Conservation (phyloP, 2,797 vertebrate species). For the Orientallactaga sibirica region DNA sequence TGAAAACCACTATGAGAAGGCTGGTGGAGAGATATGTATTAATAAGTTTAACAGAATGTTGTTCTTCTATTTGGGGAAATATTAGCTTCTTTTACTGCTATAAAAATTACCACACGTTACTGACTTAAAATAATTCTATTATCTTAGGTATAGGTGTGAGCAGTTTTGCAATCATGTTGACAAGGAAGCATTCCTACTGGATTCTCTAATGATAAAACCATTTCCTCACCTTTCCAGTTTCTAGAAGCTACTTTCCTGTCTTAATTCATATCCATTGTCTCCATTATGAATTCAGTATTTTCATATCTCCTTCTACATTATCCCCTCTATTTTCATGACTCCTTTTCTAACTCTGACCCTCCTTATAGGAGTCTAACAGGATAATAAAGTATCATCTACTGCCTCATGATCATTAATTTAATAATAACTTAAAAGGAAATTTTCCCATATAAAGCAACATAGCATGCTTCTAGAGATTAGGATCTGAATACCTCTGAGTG, state of each 20-base stretch:
- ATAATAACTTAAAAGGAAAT: not conserved
- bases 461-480: not conserved
- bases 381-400: not conserved
- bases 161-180: not conserved
- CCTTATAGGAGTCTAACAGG: not conserved
- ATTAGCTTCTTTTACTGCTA: not conserved
- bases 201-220: not conserved
- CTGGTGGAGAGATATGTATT: not conserved
- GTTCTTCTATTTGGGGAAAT: not conserved
- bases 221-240: not conserved
- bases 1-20: not conserved
- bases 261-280: not conserved
- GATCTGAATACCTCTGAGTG: not conserved
- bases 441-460: conserved; percentile 27
- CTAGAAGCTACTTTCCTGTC: not conserved
- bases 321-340: not conserved
- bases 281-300: not conserved
- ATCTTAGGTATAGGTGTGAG: not conserved
- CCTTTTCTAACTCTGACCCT: not conserved
- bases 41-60: not conserved
- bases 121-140: not conserved
- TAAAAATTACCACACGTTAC: conserved; percentile 20
- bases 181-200: not conserved
- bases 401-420: conserved; percentile 9
- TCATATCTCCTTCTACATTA: not conserved